Evolutionary conservation across 2,797 vertebrate species (phyloP).

Genomic region (Florisuga fusca): DNA sequence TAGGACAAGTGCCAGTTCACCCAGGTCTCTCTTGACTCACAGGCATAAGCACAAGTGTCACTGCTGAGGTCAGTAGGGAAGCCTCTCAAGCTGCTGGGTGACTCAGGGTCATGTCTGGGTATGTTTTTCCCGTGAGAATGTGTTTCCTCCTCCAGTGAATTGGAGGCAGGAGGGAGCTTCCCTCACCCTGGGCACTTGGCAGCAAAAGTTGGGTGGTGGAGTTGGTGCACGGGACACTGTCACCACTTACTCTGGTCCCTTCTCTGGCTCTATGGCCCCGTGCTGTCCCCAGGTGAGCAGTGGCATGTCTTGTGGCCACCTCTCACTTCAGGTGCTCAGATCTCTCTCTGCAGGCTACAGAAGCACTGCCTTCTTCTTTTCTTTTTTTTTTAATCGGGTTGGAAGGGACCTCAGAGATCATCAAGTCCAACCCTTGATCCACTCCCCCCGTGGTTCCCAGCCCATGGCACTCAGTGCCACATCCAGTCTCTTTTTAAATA

Average conservation of each 20-base stretch:
- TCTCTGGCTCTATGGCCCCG: neutral
- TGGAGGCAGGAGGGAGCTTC: neutral
- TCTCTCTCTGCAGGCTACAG: neutral
- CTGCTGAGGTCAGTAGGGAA: neutral
- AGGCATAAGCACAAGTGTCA: neutral
- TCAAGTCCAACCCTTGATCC: too few relatives aligned
- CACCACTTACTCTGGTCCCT: rapidly evolving
- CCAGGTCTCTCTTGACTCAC: neutral
- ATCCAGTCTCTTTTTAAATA: too few relatives aligned
- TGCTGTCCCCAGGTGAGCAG: neutral
- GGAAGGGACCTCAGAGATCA: too few relatives aligned
- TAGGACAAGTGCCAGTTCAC: neutral
- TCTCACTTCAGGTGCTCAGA: neutral
- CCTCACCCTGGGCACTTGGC: neutral
- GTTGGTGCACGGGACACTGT: rapidly evolving
- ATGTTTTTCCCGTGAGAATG: too few relatives aligned
- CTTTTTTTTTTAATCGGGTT: too few relatives aligned
- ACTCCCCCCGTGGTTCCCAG: too few relatives aligned
- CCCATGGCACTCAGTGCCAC: too few relatives aligned
- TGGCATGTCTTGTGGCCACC: neutral
- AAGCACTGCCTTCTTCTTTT: too few relatives aligned
- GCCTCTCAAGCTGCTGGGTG: neutral
- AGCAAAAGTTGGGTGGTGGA: neutral
- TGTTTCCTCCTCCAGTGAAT: neutral
- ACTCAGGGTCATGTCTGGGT: neutral